Percentiles rank a stretch among this genome's conserved stretches.
Conservation (phyloP, 2,888 invertebrate species). For the Pyrrhosoma nymphula region DNA sequence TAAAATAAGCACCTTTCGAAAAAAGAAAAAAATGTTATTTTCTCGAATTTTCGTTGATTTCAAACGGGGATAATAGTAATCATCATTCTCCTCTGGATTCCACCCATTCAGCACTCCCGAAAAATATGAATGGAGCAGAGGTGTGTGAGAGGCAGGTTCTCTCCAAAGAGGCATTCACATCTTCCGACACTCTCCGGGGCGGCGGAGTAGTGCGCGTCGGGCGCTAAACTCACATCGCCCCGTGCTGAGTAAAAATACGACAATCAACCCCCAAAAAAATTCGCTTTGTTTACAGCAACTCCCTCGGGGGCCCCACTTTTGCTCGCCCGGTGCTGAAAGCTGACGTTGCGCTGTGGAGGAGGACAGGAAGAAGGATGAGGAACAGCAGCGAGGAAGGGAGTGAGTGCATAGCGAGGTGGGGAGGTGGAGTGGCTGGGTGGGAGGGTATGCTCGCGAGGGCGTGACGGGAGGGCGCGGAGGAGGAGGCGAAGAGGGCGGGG, state of each 20-base stretch:
- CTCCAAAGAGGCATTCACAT: too few species aligned
- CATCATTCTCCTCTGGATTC: too few species aligned
- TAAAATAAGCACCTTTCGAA: too few species aligned
- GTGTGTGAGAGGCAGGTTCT: too few species aligned
- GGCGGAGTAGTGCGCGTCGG: not conserved
- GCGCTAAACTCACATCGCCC: not conserved
- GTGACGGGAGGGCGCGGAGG: constrained; percentile 39
- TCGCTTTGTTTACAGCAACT: not conserved
- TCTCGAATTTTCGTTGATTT: too few species aligned
- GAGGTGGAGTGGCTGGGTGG: not conserved
- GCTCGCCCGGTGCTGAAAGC: constrained; percentile 49
- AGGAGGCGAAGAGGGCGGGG: not conserved
- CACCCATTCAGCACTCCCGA: too few species aligned
- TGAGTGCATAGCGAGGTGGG: constrained; percentile 16
- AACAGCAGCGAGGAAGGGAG: not conserved
- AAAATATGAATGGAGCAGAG: too few species aligned
- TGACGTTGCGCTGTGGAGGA: not conserved
- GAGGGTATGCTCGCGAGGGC: constrained; percentile 36
- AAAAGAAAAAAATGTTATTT: too few species aligned
- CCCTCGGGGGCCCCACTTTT: constrained; percentile 1
- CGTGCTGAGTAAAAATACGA: not conserved
- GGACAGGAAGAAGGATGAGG: not conserved
- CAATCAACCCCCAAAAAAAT: not conserved
- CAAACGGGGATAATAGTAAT: too few species aligned
- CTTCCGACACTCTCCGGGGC: too few species aligned